phyloP scores from a whole-genome alignment of 2,797 vertebrate species.

The Gadopsis bispinosus region DNA sequence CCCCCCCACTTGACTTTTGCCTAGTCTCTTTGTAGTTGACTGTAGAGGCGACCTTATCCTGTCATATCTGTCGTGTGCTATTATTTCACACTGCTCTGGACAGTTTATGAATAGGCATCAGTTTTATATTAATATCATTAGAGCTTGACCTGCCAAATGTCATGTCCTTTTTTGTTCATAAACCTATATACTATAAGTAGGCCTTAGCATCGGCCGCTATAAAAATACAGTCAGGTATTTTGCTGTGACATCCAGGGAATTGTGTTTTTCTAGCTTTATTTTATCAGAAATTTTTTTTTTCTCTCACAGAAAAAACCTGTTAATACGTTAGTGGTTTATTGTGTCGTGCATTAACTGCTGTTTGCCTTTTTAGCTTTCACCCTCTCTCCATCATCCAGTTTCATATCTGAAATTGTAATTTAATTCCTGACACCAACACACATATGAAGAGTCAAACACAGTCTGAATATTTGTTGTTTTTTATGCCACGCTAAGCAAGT shows the following conservation, averaged over 20 bases:
- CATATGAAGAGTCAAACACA: constrained; percentile 2
- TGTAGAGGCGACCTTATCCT: constrained; percentile 42
- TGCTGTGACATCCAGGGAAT: neutral
- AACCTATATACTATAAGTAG: neutral
- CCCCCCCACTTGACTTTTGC: constrained; percentile 19
- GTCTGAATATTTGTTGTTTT: neutral
- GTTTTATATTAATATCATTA: constrained; percentile 44
- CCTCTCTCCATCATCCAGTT: constrained; percentile 4
- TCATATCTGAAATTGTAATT: constrained; percentile 10
- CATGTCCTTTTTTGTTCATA: neutral
- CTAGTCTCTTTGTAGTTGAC: constrained; percentile 54
- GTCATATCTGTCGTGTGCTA: constrained; percentile 47
- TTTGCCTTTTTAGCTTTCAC: constrained; percentile 24
- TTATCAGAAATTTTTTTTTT: neutral
- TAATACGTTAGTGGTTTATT: neutral
- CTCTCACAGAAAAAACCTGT: neutral
- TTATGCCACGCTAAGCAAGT: neutral
- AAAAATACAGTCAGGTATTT: neutral
- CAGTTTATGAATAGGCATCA: constrained; percentile 45
- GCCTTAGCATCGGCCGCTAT: neutral
- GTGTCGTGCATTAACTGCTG: constrained; percentile 18
- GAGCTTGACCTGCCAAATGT: neutral
- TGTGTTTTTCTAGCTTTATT: constrained; percentile 15
- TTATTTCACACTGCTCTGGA: constrained; percentile 43
- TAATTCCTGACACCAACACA: constrained; percentile 1